Evolutionary conservation across 2,888 invertebrate species (phyloP), one percentile per base, ranked within the genome.

Genomic region (Petrolisthes manimaculis): DNA sequence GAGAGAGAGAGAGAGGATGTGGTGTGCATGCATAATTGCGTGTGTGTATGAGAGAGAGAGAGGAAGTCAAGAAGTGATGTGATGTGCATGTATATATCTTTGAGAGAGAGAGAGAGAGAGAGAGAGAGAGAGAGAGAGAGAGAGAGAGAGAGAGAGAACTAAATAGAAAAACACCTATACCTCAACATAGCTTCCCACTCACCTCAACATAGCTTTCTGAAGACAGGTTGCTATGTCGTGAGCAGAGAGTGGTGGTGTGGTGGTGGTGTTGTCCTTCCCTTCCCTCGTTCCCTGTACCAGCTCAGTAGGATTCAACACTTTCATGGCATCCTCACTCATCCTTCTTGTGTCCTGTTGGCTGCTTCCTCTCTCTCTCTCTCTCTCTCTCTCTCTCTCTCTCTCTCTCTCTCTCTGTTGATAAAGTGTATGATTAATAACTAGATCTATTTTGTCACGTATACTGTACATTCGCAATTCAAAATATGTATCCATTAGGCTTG

Each of bases 41-140:
- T n/a, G n/a, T n/a, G n/a, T n/a, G n/a, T n/a, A n/a, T n/a, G n/a
- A 37, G 37, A 37, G 37, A 18, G 18, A 18, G 18, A 18, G 1
- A 18, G 18, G 3, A 3, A 18, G 18, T 12, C 12, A 18, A 3
- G 67, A 67, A 18, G 3, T 12, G 18, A 18, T 14, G 67, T 14
- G 67, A 1, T 1, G 18, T 12, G 18, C 14, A 67, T 12, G 18
- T 12, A 67, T 12, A 3, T 12, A 67, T 12, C 12, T 12, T 37
- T 37, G 37, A 1, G 67, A 67, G 67, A 67, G 67, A 67, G 67
- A 67, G 67, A 67, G 67, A 67, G 67, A 67, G 67, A 67, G 67
- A 67, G 67, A 67, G 67, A 67, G 67, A 67, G 67, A 67, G 67
- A 67, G 67, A 67, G 67, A 67, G 67, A 67, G 67, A 67, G 67